Conservation (phyloP, 2,113 vertebrate species). For the Terrapene triunguis region DNA sequence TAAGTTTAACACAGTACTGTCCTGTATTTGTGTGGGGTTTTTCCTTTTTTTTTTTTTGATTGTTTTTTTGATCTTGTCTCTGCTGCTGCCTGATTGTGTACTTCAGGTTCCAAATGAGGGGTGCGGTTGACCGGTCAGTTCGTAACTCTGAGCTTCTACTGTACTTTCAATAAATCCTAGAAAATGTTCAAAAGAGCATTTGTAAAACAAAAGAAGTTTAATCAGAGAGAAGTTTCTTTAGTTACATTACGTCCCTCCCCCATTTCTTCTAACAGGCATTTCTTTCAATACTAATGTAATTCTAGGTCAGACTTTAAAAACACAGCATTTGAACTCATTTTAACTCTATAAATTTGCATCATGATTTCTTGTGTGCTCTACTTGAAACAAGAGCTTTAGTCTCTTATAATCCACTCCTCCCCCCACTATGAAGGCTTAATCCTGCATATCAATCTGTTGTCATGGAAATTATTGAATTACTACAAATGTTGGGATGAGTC, state of each 20-base stretch:
- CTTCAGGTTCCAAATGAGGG: no score
- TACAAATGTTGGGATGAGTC: background rate
- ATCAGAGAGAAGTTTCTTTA: background rate
- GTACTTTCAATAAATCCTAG: background rate
- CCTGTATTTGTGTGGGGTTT: no score
- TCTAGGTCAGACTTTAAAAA: conserved; percentile 4
- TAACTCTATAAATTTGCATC: background rate
- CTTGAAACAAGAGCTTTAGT: background rate
- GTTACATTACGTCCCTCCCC: background rate
- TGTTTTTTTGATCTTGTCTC: no score
- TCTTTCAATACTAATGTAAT: background rate
- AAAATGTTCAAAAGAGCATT: background rate
- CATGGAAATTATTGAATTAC: background rate
- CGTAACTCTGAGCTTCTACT: background rate
- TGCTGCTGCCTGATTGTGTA: no score
- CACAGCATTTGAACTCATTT: background rate
- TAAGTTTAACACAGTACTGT: no score
- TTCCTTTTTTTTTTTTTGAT: no score
- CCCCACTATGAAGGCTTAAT: background rate
- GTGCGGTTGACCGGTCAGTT: no score
- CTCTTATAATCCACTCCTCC: background rate
- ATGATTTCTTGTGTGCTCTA: background rate
- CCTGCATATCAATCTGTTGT: background rate
- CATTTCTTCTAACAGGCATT: background rate
- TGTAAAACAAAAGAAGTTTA: background rate